Conservation (phyloP, 2,888 invertebrate genomes). For the Rhamphomyia laevipes region DNA sequence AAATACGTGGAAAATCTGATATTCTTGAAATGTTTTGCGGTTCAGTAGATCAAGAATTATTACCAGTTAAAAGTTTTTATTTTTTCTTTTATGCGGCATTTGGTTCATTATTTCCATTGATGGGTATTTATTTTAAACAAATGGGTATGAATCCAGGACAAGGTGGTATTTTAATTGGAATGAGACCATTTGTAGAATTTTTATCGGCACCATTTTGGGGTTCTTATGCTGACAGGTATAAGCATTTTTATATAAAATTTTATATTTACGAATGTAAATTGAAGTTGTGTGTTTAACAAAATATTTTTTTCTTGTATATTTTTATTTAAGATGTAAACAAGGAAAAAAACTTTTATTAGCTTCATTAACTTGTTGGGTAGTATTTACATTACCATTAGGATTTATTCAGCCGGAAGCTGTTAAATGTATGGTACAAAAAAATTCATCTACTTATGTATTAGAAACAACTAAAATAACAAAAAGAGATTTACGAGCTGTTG, state of each 20-base stretch:
- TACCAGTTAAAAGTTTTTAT: conserved; percentile 95
- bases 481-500: conserved; percentile 36
- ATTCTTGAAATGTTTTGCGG: conserved; percentile 73
- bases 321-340: conserved; percentile 57
- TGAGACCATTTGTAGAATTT: conserved; percentile 94
- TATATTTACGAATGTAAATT: too few relatives aligned
- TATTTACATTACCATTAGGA: conserved; percentile 91
- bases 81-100: conserved; percentile 99
- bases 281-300: neutral
- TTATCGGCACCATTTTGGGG: conserved; percentile 98
- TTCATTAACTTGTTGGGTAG: conserved; percentile 88
- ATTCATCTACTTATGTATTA: conserved; percentile 52
- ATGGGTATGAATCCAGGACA: conserved; percentile 98
- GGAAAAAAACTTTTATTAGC: conserved; percentile 79
- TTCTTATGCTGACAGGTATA: conserved; percentile 73
- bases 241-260: neutral
- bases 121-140: conserved; percentile 99
- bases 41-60: conserved; percentile 76
- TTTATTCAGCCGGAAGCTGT: conserved; percentile 91
- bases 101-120: conserved; percentile 92
- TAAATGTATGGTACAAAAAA: conserved; percentile 61
- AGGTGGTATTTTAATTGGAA: conserved; percentile 87
- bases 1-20: conserved; percentile 78
- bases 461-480: conserved; percentile 34
- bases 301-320: neutral